phyloP scores from a whole-genome alignment of 2,113 vertebrate genomes.

The Heterochromis multidens region DNA sequence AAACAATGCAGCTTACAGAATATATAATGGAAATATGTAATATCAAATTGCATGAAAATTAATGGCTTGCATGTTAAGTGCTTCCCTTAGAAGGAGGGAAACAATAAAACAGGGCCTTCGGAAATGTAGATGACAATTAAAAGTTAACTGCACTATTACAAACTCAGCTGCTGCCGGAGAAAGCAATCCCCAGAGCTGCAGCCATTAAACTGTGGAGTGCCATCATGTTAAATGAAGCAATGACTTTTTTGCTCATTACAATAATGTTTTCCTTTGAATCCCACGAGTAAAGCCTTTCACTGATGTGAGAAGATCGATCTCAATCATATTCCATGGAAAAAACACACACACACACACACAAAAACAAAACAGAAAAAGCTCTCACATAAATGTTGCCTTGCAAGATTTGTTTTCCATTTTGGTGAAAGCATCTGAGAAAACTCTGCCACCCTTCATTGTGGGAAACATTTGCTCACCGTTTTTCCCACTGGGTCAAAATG shows the following conservation, averaged over 20 bases:
- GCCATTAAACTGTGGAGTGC: neutral
- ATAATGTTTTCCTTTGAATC: neutral
- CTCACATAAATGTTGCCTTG: neutral
- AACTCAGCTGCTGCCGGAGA: neutral
- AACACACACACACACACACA: too few species aligned
- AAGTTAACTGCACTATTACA: neutral
- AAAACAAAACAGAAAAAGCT: neutral
- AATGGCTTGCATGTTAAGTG: neutral
- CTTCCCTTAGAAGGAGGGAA: neutral
- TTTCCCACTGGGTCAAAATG: neutral
- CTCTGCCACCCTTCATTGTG: neutral
- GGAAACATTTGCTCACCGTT: neutral
- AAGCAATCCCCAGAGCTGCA: neutral
- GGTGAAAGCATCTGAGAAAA: neutral
- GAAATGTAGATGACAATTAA: constrained; percentile 1
- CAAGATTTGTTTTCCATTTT: neutral
- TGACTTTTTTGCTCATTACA: constrained; percentile 17
- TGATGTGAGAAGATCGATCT: neutral
- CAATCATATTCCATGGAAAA: neutral
- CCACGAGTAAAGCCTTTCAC: neutral
- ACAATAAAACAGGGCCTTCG: neutral
- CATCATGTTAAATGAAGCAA: constrained; percentile 6
- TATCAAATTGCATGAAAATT: neutral
- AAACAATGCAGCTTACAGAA: neutral
- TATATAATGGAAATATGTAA: neutral